Base-by-base conservation (phyloP, 2,797 vertebrate species). In the Coluber constrictor region DNA sequence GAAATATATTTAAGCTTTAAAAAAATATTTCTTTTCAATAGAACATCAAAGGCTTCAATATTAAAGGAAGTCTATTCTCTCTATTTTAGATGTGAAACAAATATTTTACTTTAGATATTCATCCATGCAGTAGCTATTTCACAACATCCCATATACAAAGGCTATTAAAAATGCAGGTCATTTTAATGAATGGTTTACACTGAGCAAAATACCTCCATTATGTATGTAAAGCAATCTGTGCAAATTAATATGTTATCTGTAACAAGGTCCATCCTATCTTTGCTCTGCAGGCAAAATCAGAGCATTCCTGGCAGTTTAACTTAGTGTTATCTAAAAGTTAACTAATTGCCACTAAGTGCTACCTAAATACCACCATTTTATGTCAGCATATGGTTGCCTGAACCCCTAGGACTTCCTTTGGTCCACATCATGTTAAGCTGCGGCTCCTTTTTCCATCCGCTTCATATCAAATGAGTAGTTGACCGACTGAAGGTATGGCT, bases 401-500 rank as follows among this genome's bases (percentile, higher is more conserved):
- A 88, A 95, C 87, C 97, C 95, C 90, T 91, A 95, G 70, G 29
- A 93, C 95, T 94, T 90, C 92, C 92, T 95, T 37, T 86, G 90
- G 92, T 94, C 95, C 96, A 95, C 92, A 92, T 74, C 91, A 86
- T 6, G 87, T 63, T 89, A 43, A 43, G 56, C 23, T 63, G 90
- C 91, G 89, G 63, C 11, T 66, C 47, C 9, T 74, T 63, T 94
- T 86, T 83, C 86, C 86, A 54, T 27, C 32, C 32, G 66, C 79
- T 94, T 99, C 98, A 99, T 97, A 99, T 97, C 94, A 99, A 98
- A 96, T 99, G 99, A 91, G 99, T 99, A 94, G 98, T 99, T 15
- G 99, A 99, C 92, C 99, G 98, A 95, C 99, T 99, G 96, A 99
- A 98, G 0, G 99, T 99, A 95, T 99, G 98, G 97, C 98, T 99